Evolutionary conservation across 1,140 invertebrate genomes (phyloP).

Genomic region (Chrysomallon squamiferum): DNA sequence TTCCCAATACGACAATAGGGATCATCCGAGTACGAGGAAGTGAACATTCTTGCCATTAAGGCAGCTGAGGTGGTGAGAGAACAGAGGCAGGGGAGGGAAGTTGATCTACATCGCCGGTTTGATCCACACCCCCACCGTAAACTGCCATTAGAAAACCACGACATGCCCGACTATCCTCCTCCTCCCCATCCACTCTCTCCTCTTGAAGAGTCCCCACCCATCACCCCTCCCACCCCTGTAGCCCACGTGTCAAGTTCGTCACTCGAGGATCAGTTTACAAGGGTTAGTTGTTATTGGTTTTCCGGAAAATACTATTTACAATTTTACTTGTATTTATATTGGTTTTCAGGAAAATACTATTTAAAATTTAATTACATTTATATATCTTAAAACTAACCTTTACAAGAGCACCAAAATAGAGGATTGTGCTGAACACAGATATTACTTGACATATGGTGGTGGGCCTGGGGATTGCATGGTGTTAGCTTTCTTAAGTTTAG

Average conservation of each 20-base stretch:
- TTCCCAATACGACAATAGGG: conserved; percentile 8
- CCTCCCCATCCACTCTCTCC: conserved; percentile 4
- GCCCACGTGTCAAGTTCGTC: conserved; percentile 6
- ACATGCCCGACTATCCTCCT: conserved; percentile 3
- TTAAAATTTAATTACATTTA: too few species aligned
- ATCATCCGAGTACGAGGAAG: conserved; percentile 22
- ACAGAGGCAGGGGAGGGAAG: conserved; percentile 37
- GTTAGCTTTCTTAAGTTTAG: too few species aligned
- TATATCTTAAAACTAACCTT: too few species aligned
- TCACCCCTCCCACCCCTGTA: conserved; percentile 19
- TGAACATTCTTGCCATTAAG: conserved; percentile 35
- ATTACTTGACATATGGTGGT: too few species aligned
- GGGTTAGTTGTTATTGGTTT: conserved; percentile 28
- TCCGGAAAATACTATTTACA: not conserved
- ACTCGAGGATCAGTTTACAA: conserved; percentile 35
- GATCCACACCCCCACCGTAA: conserved; percentile 7
- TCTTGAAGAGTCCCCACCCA: conserved; percentile 5
- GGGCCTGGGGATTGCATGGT: too few species aligned
- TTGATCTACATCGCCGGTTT: conserved; percentile 14
- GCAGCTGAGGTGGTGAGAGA: conserved; percentile 45
- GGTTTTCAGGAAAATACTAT: too few species aligned
- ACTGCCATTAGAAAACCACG: not conserved
- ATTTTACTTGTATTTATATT: too few species aligned
- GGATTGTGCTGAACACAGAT: too few species aligned
- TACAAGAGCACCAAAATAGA: too few species aligned